Evolutionary conservation across 2,888 invertebrate species (phyloP).

Genomic region (Myopa tessellatipennis): DNA sequence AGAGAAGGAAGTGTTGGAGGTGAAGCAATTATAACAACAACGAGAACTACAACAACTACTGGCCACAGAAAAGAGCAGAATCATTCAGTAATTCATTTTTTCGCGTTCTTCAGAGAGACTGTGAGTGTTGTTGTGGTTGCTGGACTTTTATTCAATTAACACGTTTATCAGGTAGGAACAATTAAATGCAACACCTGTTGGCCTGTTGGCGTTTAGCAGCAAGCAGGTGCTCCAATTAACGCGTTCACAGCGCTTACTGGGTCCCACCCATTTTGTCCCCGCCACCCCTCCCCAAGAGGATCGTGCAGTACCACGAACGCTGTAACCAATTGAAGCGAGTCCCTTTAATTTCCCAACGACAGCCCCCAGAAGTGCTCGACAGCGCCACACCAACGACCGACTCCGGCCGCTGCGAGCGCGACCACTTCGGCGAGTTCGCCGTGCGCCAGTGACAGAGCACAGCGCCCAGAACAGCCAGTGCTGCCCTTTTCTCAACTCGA

Average conservation of each 20-base stretch:
- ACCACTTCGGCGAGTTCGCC: constrained; percentile 6
- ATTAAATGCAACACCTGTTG: not conserved
- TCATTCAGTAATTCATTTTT: no score
- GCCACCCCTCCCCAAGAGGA: not conserved
- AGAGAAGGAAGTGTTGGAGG: not conserved
- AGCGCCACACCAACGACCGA: not conserved
- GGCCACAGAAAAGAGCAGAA: no score
- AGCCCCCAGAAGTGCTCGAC: not conserved
- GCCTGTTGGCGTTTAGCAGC: not conserved
- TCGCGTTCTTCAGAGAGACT: no score
- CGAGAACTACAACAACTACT: not conserved
- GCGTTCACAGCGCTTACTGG: not conserved
- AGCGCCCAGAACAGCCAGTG: not conserved
- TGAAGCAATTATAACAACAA: no score
- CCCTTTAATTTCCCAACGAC: constrained; percentile 3
- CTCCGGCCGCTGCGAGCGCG: not conserved
- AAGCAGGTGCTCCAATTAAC: not conserved
- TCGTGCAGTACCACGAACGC: not conserved
- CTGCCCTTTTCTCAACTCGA: constrained; percentile 56
- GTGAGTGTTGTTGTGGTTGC: no score
- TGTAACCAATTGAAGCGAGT: constrained; percentile 24
- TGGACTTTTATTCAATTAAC: not conserved
- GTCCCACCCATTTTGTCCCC: constrained; percentile 1
- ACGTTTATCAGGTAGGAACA: not conserved
- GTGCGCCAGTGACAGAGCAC: constrained; percentile 8